Conservation (phyloP, 2,113 vertebrate genomes). For the Ptilorrhoa leucosticta region DNA sequence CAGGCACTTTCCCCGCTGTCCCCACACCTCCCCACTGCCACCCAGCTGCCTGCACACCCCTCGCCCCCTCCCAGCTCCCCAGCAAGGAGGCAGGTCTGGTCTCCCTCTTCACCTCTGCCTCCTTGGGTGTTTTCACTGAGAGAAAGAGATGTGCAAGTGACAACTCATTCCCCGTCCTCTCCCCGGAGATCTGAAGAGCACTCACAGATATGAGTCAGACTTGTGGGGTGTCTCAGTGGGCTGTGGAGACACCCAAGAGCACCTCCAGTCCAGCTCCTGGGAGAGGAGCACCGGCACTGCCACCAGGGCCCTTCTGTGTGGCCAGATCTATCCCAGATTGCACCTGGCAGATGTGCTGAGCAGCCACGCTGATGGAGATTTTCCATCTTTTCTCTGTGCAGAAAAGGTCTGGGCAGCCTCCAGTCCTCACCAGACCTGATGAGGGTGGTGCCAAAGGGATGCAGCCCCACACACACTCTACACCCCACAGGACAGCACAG, state of each 20-base stretch:
- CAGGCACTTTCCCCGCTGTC: accelerated
- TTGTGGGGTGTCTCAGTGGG: not conserved
- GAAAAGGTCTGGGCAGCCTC: not conserved
- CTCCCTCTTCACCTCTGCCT: not conserved
- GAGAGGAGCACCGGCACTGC: not conserved
- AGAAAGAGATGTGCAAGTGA: not conserved
- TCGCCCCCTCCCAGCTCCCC: accelerated
- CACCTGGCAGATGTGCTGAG: not conserved
- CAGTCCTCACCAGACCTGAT: not conserved
- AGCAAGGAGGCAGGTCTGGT: not conserved
- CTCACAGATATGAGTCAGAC: not conserved
- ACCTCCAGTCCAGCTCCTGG: not conserved
- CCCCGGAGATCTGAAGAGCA: not conserved
- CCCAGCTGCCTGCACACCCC: not conserved
- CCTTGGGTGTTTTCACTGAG: not conserved
- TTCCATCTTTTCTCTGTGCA: not conserved
- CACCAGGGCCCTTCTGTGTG: not conserved
- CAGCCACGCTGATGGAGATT: accelerated
- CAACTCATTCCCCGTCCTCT: accelerated
- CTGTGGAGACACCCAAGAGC: not conserved
- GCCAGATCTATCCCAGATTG: not conserved
- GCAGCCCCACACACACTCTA: not conserved
- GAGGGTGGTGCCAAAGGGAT: no score
- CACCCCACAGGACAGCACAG: not conserved
- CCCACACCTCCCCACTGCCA: accelerated